phyloP scores from a whole-genome alignment of 2,113 vertebrate genomes.

The Channa maculata region DNA sequence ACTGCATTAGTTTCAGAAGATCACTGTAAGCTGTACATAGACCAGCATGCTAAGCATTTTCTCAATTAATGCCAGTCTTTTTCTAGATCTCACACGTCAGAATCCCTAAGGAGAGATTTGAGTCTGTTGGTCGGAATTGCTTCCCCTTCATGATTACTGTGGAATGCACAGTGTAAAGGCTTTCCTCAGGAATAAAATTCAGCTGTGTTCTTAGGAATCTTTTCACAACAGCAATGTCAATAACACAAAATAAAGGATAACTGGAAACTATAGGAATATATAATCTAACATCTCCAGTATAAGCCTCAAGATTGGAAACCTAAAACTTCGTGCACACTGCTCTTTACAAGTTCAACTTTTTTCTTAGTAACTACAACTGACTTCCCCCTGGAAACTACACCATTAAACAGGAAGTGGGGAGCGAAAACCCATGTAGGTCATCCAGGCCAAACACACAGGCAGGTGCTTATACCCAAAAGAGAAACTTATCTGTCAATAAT shows the following conservation, averaged over 20 bases:
- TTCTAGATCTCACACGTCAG: constrained; percentile 1
- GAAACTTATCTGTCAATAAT: constrained; percentile 5
- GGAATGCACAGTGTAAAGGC: background rate
- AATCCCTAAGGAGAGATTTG: constrained; percentile 19
- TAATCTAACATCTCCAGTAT: constrained; percentile 5
- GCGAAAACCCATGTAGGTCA: constrained; percentile 33
- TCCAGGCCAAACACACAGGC: constrained; percentile 33
- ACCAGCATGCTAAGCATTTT: constrained; percentile 50
- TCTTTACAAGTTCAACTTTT: constrained; percentile 14
- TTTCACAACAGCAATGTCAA: background rate
- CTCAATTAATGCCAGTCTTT: constrained; percentile 28
- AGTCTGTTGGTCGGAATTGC: background rate
- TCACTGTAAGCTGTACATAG: constrained; percentile 30
- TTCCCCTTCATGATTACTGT: constrained; percentile 1
- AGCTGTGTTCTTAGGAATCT: background rate
- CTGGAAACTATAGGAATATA: background rate
- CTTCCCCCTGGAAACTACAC: constrained; percentile 14
- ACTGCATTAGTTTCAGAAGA: no score
- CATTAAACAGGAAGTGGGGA: constrained; percentile 28
- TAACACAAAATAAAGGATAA: background rate
- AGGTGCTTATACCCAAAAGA: background rate
- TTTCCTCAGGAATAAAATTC: background rate
- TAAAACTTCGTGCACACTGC: constrained; percentile 3
- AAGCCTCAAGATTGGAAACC: background rate
- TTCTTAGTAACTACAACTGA: constrained; percentile 20